Percentiles rank a stretch among this genome's conserved stretches.
phyloP scores from a whole-genome alignment of 2,888 invertebrate genomes.

The Neocrepidodera transversa region DNA sequence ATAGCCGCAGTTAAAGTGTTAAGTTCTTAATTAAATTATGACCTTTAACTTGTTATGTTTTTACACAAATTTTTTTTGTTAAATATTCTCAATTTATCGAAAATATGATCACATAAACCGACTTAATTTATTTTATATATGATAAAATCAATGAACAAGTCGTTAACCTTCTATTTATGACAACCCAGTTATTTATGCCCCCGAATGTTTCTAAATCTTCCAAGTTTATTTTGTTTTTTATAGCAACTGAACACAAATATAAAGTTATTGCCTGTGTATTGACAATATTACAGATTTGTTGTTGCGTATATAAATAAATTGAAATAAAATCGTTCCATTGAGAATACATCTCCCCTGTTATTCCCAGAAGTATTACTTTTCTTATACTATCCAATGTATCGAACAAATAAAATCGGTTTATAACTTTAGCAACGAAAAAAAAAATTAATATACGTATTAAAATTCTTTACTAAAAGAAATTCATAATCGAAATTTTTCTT shows the following conservation, averaged over 20 bases:
- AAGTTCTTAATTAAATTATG: too few species aligned
- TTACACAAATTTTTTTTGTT: too few species aligned
- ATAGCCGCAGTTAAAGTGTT: too few species aligned
- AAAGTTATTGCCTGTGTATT: slow-evolving; percentile 12
- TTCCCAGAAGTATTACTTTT: slow-evolving; percentile 16
- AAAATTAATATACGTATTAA: too few species aligned
- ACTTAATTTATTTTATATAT: neutral
- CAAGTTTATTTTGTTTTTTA: slow-evolving; percentile 9
- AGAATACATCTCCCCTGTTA: slow-evolving; percentile 7
- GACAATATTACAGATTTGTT: slow-evolving; percentile 20
- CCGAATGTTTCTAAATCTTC: neutral
- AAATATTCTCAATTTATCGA: too few species aligned
- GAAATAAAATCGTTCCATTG: slow-evolving; percentile 9
- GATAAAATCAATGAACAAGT: neutral
- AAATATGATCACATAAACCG: too few species aligned
- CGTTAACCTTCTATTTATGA: neutral
- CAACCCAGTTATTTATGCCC: neutral
- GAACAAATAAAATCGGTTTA: slow-evolving; percentile 9
- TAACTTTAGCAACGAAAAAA: too few species aligned
- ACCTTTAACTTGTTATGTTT: too few species aligned
- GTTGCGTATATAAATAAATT: slow-evolving; percentile 20
- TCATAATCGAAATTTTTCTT: too few species aligned
- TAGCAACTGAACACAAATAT: slow-evolving; percentile 8
- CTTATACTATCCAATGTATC: slow-evolving; percentile 6
- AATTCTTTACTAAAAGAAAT: too few species aligned